Conservation (phyloP, 2,113 vertebrate genomes). For the Chaetura pelagica region DNA sequence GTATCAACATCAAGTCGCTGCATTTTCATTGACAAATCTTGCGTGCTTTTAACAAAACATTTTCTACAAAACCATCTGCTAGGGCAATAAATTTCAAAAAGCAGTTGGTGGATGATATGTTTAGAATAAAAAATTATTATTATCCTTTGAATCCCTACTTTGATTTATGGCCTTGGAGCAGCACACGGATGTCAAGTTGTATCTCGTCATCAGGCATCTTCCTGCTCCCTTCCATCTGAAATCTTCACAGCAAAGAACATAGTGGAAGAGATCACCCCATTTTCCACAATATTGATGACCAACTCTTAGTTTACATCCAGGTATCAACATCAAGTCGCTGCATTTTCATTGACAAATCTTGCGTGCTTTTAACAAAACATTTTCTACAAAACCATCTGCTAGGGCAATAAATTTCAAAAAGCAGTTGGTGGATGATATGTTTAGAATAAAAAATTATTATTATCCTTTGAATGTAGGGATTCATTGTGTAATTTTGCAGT, state of each 20-base stretch:
- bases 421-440: conserved; percentile 52
- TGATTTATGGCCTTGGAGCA: not conserved
- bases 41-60: not conserved
- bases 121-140: conserved; percentile 48
- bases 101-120: conserved; percentile 52
- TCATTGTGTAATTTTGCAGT: conserved; percentile 59
- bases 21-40: conserved; percentile 1
- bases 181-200: not conserved
- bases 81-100: conserved; percentile 29
- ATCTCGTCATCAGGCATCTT: not conserved
- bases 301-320: not conserved
- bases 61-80: not conserved
- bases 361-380: not conserved
- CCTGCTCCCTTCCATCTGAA: not conserved
- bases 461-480: not conserved
- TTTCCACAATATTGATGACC: not conserved
- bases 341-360: conserved; percentile 1
- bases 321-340: not conserved
- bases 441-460: conserved; percentile 48
- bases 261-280: not conserved
- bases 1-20: not conserved
- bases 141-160: not conserved
- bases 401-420: conserved; percentile 29
- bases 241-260: not conserved
- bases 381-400: not conserved